Evolutionary conservation across 2,113 vertebrate species (phyloP).

Genomic region (Scortum barcoo): DNA sequence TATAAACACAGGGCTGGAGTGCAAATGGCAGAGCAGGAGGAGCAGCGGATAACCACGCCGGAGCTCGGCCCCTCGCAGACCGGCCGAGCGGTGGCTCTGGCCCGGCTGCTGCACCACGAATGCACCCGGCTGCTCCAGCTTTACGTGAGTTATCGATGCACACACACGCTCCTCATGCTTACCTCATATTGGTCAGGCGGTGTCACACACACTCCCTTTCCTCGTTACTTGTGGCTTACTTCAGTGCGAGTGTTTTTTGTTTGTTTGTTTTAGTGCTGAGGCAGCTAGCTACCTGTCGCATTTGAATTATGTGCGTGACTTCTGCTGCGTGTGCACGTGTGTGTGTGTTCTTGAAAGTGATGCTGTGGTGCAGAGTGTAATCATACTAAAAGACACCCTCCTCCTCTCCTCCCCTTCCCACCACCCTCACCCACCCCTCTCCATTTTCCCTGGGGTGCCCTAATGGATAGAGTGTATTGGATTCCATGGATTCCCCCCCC

Average conservation of each 20-base stretch:
- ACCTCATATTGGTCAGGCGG: neutral
- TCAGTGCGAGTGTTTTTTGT: neutral
- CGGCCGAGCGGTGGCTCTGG: conserved; percentile 74
- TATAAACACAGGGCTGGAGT: conserved; percentile 36
- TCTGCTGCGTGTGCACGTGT: neutral
- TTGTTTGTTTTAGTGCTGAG: conserved; percentile 6
- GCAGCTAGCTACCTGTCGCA: conserved; percentile 62
- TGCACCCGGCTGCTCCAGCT: conserved; percentile 77
- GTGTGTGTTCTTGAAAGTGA: neutral
- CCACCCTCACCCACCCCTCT: too few relatives aligned
- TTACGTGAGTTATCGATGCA: conserved; percentile 79
- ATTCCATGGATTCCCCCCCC: conserved; percentile 33
- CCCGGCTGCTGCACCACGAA: conserved; percentile 80
- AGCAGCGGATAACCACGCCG: conserved; percentile 56
- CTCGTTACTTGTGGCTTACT: conserved; percentile 29
- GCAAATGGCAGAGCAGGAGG: conserved; percentile 74
- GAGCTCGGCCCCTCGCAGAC: conserved; percentile 56
- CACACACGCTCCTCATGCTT: neutral
- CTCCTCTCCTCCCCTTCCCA: too few relatives aligned
- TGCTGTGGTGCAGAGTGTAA: conserved; percentile 45
- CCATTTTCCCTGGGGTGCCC: conserved; percentile 18
- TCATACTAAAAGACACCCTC: conserved; percentile 37
- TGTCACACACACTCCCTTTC: conserved; percentile 7
- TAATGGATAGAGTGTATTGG: conserved; percentile 66
- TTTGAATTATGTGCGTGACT: neutral